phyloP scores from a whole-genome alignment of 2,797 vertebrate genomes.

The Poeciliopsis turneri region DNA sequence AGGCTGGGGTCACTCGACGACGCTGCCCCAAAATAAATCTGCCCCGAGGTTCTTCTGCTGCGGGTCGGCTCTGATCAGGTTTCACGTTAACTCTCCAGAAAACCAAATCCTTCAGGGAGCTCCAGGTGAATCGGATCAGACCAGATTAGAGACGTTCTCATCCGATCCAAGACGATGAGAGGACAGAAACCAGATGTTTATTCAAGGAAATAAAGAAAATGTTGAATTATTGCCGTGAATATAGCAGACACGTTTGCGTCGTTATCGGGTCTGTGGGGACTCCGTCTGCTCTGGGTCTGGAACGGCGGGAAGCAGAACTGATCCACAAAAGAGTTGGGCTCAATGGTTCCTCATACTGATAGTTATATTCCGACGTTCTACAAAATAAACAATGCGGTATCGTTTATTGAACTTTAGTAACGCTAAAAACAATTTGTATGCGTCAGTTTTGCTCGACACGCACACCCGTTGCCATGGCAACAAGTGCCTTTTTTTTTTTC shows the following conservation, averaged over 20 bases:
- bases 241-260: conserved; percentile 7
- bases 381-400: no score
- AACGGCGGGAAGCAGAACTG: neutral
- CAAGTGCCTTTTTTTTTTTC: no score
- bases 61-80: neutral
- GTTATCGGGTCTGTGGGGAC: conserved; percentile 9
- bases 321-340: neutral
- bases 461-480: no score
- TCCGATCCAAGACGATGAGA: neutral
- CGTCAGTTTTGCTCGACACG: no score
- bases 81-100: neutral
- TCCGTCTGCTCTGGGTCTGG: neutral
- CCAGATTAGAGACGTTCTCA: neutral
- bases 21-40: neutral
- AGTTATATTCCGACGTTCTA: no score
- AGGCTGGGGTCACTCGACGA: no score
- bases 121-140: neutral
- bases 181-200: conserved; percentile 25
- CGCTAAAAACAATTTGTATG: no score
- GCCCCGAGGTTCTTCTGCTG: neutral
- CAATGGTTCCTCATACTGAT: no score
- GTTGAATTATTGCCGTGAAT: conserved; percentile 1
- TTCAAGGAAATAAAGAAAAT: conserved; percentile 7
- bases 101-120: neutral
- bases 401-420: no score